A percentile compares a stretch with the other conserved stretches of the same genome.
phyloP scores from a whole-genome alignment of 2,113 vertebrate species.

The Burhinus oedicnemus region DNA sequence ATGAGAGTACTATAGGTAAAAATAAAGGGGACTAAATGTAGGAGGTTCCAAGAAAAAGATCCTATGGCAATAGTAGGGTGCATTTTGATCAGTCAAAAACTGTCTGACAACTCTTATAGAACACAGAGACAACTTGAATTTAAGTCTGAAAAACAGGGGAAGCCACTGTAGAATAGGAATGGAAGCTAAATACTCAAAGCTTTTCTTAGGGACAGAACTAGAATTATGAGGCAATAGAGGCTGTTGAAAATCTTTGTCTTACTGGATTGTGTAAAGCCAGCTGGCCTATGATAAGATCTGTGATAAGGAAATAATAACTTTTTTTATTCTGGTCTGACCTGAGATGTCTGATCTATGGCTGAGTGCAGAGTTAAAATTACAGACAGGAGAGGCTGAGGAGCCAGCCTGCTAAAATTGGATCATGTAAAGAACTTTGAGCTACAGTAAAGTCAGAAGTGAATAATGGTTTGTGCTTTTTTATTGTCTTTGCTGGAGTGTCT shows the following conservation, averaged over 20 bases:
- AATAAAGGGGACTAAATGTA: neutral
- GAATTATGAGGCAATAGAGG: neutral
- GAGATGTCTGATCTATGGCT: neutral
- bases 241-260: neutral
- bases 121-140: neutral
- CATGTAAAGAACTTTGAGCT: neutral
- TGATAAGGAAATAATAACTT: neutral
- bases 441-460: neutral
- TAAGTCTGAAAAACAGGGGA: neutral
- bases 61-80: neutral
- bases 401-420: neutral
- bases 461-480: neutral
- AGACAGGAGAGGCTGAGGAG: neutral
- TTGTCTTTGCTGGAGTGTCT: neutral
- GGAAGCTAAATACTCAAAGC: neutral
- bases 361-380: neutral
- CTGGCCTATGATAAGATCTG: neutral
- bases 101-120: neutral
- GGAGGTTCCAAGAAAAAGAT: neutral
- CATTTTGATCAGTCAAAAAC: neutral
- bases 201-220: neutral
- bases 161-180: neutral
- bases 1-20: neutral
- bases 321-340: neutral
- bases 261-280: neutral